phyloP scores from a whole-genome alignment of 2,888 invertebrate genomes.

The Nephrotoma appendiculata region DNA sequence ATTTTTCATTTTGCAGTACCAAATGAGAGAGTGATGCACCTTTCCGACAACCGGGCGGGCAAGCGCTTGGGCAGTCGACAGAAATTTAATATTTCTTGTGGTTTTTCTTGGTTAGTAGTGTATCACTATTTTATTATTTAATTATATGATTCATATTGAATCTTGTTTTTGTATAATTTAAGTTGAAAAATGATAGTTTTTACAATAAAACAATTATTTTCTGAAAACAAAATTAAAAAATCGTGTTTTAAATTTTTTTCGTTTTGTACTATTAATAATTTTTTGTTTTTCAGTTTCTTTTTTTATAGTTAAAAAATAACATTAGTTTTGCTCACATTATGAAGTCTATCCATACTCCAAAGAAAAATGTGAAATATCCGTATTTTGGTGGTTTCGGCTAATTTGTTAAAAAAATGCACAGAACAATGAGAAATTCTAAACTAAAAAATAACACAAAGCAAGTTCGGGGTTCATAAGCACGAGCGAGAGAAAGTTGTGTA shows the following conservation, averaged over 20 bases:
- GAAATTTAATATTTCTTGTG: neutral
- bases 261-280: neutral
- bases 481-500: neutral
- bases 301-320: neutral
- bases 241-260: neutral
- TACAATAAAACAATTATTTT: neutral
- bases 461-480: neutral
- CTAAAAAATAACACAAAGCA: neutral
- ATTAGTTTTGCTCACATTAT: neutral
- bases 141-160: slow-evolving; percentile 5
- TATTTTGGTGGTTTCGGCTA: neutral
- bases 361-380: neutral
- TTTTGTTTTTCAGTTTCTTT: slow-evolving; percentile 2
- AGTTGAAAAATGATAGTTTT: neutral
- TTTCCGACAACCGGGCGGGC: slow-evolving; percentile 12
- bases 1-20: slow-evolving; percentile 33
- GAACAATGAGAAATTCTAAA: neutral
- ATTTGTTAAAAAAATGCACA: neutral
- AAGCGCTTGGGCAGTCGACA: slow-evolving; percentile 9
- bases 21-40: slow-evolving; percentile 15
- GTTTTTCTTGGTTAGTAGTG: slow-evolving; percentile 2
- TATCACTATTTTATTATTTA: slow-evolving; percentile 2
- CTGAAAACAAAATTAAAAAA: neutral
- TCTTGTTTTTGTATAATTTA: neutral
- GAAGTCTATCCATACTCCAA: neutral